These are phyloP conservation scores for Clarias gariepinus DNA, from an alignment of 2,113 vertebrate genomes.

Conservation along the genomic window DNA sequence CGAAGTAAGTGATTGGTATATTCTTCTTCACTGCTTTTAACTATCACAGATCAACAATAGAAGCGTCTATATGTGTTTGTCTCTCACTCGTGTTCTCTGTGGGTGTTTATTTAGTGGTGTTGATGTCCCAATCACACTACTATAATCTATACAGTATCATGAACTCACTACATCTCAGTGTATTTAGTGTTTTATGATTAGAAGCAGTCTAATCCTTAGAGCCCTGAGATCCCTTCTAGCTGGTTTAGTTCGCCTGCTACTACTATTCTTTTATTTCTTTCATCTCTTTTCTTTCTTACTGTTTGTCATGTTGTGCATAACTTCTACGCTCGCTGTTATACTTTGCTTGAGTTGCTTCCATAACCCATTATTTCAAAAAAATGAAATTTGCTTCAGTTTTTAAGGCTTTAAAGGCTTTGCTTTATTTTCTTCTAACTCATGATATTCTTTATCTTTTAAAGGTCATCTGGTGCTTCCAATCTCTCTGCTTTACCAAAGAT, in stretches of 20 bases:
- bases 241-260: constrained; percentile 32
- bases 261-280: constrained; percentile 39
- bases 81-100: not conserved
- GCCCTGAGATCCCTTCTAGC: not conserved
- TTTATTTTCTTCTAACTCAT: constrained; percentile 67
- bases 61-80: constrained; percentile 11
- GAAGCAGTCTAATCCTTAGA: not conserved
- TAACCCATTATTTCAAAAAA: constrained; percentile 51
- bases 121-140: not conserved
- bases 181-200: not conserved
- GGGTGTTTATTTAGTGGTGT: constrained; percentile 2
- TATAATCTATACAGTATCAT: not conserved
- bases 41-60: not conserved
- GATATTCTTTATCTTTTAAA: constrained; percentile 93
- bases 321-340: constrained; percentile 8
- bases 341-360: constrained; percentile 35
- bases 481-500: constrained; percentile 99
- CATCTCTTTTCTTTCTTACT: constrained; percentile 53
- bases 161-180: not conserved
- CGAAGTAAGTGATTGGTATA: constrained; percentile 83
- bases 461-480: constrained; percentile 98
- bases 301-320: constrained; percentile 45
- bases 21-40: constrained; percentile 47
- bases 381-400: not conserved
- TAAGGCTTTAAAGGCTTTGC: constrained; percentile 42